Conservation (phyloP, 1,140 invertebrate genomes). For the Diploscapter pachys region DNA sequence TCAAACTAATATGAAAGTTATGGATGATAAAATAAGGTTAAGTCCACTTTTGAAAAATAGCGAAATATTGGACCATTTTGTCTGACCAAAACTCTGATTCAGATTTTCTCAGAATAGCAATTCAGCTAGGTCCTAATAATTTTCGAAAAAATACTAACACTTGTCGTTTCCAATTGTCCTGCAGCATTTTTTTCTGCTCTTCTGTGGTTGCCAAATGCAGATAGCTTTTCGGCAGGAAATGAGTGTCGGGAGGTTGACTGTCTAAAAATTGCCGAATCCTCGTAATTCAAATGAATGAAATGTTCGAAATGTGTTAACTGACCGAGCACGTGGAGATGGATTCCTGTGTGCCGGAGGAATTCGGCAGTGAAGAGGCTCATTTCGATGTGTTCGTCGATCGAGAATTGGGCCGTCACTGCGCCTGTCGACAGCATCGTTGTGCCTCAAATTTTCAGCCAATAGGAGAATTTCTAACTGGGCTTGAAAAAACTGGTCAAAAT, state of each 20-base stretch:
- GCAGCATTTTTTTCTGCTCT: slow-evolving; percentile 70
- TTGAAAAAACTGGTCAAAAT: too few species aligned
- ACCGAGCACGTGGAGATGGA: slow-evolving; percentile 71
- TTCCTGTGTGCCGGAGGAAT: slow-evolving; percentile 78
- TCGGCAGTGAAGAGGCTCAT: slow-evolving; percentile 84
- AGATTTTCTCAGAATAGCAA: too few species aligned
- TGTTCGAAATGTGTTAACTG: slow-evolving; percentile 25
- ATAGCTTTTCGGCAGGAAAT: slow-evolving; percentile 82
- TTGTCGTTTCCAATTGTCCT: slow-evolving; percentile 75
- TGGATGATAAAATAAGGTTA: too few species aligned
- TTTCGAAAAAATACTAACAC: slow-evolving; percentile 61
- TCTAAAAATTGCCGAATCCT: slow-evolving; percentile 53
- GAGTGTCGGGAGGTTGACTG: slow-evolving; percentile 70
- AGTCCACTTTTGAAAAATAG: too few species aligned
- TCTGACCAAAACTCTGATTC: too few species aligned
- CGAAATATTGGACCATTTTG: too few species aligned
- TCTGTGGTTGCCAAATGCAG: slow-evolving; percentile 77
- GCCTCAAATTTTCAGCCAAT: too few species aligned
- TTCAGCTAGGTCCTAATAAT: background rate
- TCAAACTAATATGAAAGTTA: too few species aligned
- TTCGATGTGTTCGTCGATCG: slow-evolving; percentile 83
- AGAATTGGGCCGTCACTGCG: slow-evolving; percentile 87
- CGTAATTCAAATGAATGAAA: background rate
- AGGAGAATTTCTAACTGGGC: too few species aligned
- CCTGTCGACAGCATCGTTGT: slow-evolving; percentile 76